These are phyloP conservation scores for Coenonympha arcania DNA, from an alignment of 2,888 invertebrate species.

Conservation along the genomic window DNA sequence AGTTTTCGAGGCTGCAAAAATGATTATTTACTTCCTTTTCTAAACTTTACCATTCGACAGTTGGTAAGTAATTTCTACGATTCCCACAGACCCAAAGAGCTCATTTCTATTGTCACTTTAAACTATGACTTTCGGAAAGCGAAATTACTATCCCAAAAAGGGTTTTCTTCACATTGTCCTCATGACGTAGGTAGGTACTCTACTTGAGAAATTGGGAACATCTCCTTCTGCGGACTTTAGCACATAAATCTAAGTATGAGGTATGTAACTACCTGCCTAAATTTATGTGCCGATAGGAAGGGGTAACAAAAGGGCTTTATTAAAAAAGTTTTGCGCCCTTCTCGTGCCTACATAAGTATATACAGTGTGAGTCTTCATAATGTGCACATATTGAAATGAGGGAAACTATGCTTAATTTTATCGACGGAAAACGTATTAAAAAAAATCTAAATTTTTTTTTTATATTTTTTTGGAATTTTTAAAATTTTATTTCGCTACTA, in stretches of 20 bases:
- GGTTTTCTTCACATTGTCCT: background rate
- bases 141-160: background rate
- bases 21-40: too few relatives aligned
- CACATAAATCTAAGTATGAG: constrained; percentile 7
- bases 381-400: too few relatives aligned
- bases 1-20: too few relatives aligned
- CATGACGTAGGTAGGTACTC: background rate
- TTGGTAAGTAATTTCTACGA: too few relatives aligned
- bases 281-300: constrained; percentile 6
- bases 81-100: too few relatives aligned
- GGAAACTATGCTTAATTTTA: too few relatives aligned
- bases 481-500: too few relatives aligned
- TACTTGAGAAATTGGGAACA: constrained; percentile 1
- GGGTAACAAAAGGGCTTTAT: constrained; percentile 7
- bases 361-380: too few relatives aligned
- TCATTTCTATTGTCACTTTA: background rate
- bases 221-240: background rate
- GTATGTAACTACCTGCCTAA: constrained; percentile 1
- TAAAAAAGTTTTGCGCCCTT: constrained; percentile 7
- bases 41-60: too few relatives aligned
- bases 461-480: too few relatives aligned
- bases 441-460: too few relatives aligned
- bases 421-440: too few relatives aligned
- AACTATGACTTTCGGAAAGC: background rate
- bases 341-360: background rate